A percentile compares a stretch with the other conserved stretches of the same genome.
These are phyloP conservation scores for Argya squamiceps DNA, from an alignment of 2,797 vertebrate species.

Conservation along the genomic window DNA sequence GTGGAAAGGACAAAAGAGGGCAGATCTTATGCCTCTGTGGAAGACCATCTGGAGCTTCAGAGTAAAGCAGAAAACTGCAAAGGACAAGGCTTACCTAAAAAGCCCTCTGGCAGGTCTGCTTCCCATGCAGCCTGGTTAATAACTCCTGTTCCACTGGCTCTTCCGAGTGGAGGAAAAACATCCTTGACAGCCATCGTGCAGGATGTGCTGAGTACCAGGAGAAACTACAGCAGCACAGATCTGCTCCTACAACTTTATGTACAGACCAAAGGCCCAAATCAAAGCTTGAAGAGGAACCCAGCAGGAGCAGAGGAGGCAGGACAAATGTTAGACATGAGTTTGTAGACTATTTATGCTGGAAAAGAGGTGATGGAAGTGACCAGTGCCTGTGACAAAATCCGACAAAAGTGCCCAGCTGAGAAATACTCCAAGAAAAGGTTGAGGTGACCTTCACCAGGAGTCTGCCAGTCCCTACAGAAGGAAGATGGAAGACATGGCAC, in stretches of 20 bases:
- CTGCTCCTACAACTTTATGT: neutral
- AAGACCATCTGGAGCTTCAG: neutral
- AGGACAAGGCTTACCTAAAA: neutral
- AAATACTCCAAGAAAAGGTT: neutral
- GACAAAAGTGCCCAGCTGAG: neutral
- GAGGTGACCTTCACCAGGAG: neutral
- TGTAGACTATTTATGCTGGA: neutral
- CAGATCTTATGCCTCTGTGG: neutral
- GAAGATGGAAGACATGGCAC: rapidly evolving
- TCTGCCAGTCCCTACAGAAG: neutral
- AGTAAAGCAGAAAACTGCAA: neutral
- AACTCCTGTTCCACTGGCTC: neutral
- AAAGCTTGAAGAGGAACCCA: neutral
- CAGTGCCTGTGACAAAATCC: too few relatives aligned
- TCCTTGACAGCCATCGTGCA: rapidly evolving
- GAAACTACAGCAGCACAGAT: neutral
- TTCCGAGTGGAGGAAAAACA: neutral
- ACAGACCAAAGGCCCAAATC: neutral
- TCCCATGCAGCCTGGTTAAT: neutral
- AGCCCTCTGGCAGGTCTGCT: neutral
- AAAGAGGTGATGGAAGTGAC: neutral
- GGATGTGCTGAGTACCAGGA: neutral
- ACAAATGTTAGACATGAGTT: neutral
- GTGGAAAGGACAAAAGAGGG: neutral
- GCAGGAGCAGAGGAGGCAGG: neutral